Conservation (phyloP, 2,113 vertebrate genomes). For the rabbit (Oryctolagus cuniculus) region mOryCun1.1 NC_091440.1:14956501-14957000, state of each 20-base stretch:
- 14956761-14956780: neutral
- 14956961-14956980: fast-evolving
- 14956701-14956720: neutral
- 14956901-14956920: neutral
- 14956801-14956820: neutral
- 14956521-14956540: neutral
- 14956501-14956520: neutral
- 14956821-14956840: neutral
- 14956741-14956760: neutral
- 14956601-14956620: neutral
- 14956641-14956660: neutral
- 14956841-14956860: neutral
- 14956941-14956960: too few relatives aligned
- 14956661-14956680: neutral
- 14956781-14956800: neutral
- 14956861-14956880: neutral
- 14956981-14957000: neutral
- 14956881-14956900: neutral
- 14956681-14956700: neutral
- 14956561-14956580: neutral
- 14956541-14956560: neutral
- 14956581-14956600: neutral
- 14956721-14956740: neutral
- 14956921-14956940: neutral
- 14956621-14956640: neutral